Base-by-base conservation (phyloP, 2,888 invertebrate genomes). In the Meghimatium bilineatum region DNA sequence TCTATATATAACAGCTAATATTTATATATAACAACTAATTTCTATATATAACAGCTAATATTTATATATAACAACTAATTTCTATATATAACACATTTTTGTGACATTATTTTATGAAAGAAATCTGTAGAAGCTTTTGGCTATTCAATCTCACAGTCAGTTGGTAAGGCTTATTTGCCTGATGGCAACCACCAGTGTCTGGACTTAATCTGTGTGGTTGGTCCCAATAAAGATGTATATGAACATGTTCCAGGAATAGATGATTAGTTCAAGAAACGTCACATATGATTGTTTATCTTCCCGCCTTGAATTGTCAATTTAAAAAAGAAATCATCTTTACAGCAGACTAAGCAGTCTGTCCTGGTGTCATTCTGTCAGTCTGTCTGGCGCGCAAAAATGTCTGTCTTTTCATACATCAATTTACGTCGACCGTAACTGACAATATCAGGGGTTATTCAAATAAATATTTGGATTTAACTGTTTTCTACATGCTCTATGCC, bases 401-500 rank as follows among this genome's bases (percentile, higher is more conserved):
- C 75, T 82, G 36, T 82, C 82, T 82, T 29, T 82, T 63, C 63
- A 49, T 75, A 60, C 36, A 49, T 82, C 75, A 75, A 72, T 63
- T 63, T 63, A 72, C 38, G 6, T 17, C 56, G n/a, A n/a, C n/a
- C n/a, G n/a, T n/a, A n/a, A n/a, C n/a, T n/a, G n/a, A n/a, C n/a
- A n/a, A n/a, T n/a, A n/a, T n/a, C n/a, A n/a, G n/a, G n/a, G n/a
- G n/a, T n/a, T n/a, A n/a, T n/a, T n/a, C n/a, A n/a, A n/a, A n/a
- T n/a, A n/a, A n/a, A n/a, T n/a, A n/a, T n/a, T n/a, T n/a, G n/a
- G n/a, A n/a, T n/a, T n/a, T n/a, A n/a, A n/a, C n/a, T n/a, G n/a
- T n/a, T n/a, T n/a, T n/a, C n/a, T n/a, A n/a, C n/a, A n/a, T n/a
- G n/a, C n/a, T n/a, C n/a, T n/a, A n/a, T n/a, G n/a, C n/a, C n/a